Evolutionary conservation across 2,797 vertebrate species (phyloP).

Genomic region (Argentina silus): DNA sequence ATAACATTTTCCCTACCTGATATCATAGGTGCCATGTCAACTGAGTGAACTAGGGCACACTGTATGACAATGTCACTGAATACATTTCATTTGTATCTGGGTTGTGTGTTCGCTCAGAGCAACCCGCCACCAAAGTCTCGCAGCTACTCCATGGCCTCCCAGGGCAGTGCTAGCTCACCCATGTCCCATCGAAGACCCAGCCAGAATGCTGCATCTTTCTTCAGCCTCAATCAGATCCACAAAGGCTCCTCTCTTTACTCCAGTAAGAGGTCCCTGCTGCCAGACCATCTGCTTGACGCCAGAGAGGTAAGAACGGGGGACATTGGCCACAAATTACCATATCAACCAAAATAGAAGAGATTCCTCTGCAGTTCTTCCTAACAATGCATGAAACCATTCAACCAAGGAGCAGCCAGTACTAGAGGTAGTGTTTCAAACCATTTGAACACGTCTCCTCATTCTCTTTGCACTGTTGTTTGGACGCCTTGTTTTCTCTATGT

Average conservation of each 20-base stretch:
- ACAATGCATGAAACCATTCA: too few species aligned
- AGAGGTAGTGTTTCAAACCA: too few species aligned
- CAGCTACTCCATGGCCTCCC: conserved; percentile 93
- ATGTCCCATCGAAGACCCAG: conserved; percentile 87
- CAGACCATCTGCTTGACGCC: conserved; percentile 93
- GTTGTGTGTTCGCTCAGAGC: conserved; percentile 76
- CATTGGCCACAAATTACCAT: background rate
- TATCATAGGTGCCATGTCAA: background rate
- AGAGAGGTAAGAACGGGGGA: conserved; percentile 85
- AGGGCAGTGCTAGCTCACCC: conserved; percentile 92
- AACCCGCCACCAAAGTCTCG: conserved; percentile 94
- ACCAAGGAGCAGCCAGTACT: too few species aligned
- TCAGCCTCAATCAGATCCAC: conserved; percentile 85
- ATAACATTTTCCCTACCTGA: background rate
- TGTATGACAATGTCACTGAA: too few species aligned
- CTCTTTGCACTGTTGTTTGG: too few species aligned
- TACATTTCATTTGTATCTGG: background rate
- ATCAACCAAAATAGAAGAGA: background rate
- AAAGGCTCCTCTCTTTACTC: conserved; percentile 82
- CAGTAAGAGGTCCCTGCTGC: conserved; percentile 86
- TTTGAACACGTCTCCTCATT: too few species aligned
- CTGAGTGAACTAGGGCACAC: background rate
- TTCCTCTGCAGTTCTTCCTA: background rate
- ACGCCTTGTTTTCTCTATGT: too few species aligned
- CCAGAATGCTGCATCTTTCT: conserved; percentile 86